phyloP scores from a whole-genome alignment of 2,888 invertebrate species.

The Cepaea hortensis region DNA sequence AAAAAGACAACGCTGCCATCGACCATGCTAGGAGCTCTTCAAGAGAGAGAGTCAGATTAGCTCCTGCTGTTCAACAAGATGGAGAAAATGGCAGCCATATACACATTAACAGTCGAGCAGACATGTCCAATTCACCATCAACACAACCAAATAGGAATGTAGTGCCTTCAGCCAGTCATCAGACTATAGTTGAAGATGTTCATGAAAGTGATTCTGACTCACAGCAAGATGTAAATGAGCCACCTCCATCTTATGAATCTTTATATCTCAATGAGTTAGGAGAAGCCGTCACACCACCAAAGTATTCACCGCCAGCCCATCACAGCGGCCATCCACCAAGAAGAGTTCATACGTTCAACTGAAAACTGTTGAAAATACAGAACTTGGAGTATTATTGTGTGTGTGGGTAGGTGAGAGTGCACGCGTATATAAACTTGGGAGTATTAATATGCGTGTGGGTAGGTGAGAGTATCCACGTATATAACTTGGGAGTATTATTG shows the following conservation, averaged over 20 bases:
- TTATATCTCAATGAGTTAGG: conserved; percentile 38
- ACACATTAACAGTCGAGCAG: neutral
- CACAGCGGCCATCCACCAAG: conserved; percentile 40
- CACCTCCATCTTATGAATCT: conserved; percentile 42
- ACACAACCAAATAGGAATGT: neutral
- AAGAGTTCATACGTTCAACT: conserved; percentile 39
- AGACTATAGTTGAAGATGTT: neutral
- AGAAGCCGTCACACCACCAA: conserved; percentile 18
- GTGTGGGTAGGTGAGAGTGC: no score
- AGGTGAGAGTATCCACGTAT: no score
- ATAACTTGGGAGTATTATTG: no score
- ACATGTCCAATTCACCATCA: neutral
- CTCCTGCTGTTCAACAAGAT: neutral
- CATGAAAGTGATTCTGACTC: conserved; percentile 38
- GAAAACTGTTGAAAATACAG: neutral
- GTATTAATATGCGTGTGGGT: no score
- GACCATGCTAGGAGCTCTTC: neutral
- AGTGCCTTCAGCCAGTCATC: neutral
- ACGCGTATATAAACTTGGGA: no score
- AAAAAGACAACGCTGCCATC: neutral
- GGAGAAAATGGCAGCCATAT: neutral
- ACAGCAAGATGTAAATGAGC: conserved; percentile 29
- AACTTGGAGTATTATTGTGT: no score
- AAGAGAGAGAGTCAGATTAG: conserved; percentile 12
- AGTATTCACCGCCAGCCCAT: conserved; percentile 37